Evolutionary conservation across 2,888 invertebrate genomes (phyloP), one percentile per base, ranked within the genome.

Genomic region (Eupithecia dodoneata): DNA sequence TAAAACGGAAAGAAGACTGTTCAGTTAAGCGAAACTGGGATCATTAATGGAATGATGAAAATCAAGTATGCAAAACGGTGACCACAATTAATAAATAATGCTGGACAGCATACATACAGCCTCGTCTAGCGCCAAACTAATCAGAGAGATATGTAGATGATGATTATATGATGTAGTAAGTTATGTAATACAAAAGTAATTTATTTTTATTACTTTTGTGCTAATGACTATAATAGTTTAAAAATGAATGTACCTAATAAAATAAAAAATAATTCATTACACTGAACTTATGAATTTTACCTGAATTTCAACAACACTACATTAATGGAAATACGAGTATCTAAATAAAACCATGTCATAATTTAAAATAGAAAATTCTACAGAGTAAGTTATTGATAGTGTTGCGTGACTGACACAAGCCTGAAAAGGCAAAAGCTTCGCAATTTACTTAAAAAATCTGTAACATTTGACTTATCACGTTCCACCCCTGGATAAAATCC

Each of bases 381-480:
- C 4, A 59, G 18, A 18, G 18, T 59, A 4, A 10, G 10, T 59
- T 59, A 59, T 59, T 63, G 30, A n/a, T 63, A 12, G n/a, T 63
- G 10, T 63, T 63, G 30, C 18, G 12, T 30, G 18, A 63, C 63
- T 30, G 30, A 30, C 10, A 30, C 18, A 63, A 30, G 12, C 63
- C 63, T 4, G 18, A 30, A 59, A 7, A 59, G 59, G 9, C 59
- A 30, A 63, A 63, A 63, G 4, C 10, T 10, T 63, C 18, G 63
- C 45, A 47, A 45, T 70, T 70, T 30, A 70, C 70, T 18, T n/a
- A 10, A 70, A 69, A 67, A 44, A 69, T n/a, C 44, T 44, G 69
- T 69, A 69, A 69, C 10, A 70, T 70, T 70, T 70, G 47, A 70
- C 45, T 18, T 45, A 63, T 63, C 63, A 63, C 18, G 63, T 12